phyloP scores from a whole-genome alignment of 2,797 vertebrate species.

The Rhinella marina region DNA sequence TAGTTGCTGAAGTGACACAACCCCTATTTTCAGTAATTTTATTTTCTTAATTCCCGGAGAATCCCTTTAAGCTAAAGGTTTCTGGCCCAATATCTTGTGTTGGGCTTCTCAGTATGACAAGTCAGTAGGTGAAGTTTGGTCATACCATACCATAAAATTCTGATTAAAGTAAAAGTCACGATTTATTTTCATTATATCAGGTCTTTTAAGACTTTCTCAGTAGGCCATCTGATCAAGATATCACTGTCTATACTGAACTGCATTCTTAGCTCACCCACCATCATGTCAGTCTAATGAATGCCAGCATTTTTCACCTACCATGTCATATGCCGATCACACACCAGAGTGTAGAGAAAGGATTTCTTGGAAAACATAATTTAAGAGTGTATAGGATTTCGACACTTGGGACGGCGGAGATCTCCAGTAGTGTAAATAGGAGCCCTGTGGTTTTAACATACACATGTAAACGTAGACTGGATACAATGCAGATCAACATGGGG shows the following conservation, averaged over 20 bases:
- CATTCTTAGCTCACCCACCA: not conserved
- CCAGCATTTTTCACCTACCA: constrained; percentile 23
- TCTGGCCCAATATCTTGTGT: not conserved
- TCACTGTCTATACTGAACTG: not conserved
- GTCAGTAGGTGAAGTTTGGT: not conserved
- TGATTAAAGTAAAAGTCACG: not conserved
- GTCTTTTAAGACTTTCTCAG: not conserved
- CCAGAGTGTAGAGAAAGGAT: constrained; percentile 62
- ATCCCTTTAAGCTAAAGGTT: not conserved
- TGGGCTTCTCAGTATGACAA: not conserved
- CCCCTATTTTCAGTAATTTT: no score
- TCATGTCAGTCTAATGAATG: constrained; percentile 5
- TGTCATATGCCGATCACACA: constrained; percentile 32
- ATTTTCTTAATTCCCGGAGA: no score
- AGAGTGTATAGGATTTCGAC: constrained; percentile 63
- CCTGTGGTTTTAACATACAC: constrained; percentile 61
- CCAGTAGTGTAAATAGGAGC: constrained; percentile 68
- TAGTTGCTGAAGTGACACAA: no score
- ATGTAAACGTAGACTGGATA: constrained; percentile 57
- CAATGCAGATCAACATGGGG: constrained; percentile 66
- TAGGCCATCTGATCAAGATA: not conserved
- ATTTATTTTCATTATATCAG: not conserved
- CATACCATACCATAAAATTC: not conserved
- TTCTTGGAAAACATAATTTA: constrained; percentile 66
- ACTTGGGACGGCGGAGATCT: constrained; percentile 67